Conservation (phyloP, 2,797 vertebrate genomes). For the Sebastes minor region DNA sequence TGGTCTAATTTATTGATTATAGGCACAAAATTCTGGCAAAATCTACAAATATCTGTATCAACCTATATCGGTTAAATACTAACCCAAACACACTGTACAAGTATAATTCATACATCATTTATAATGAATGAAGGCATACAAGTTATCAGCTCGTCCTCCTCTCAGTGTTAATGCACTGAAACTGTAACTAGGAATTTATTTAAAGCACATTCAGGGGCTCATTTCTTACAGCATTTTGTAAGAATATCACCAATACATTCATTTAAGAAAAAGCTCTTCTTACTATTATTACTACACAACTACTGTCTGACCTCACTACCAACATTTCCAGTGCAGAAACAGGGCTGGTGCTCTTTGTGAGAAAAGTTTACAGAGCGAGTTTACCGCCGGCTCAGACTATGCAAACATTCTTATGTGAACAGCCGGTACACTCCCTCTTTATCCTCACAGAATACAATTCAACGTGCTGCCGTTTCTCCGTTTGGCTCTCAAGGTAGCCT, state of each 20-base stretch:
- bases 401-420: slow-evolving; percentile 76
- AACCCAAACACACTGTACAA: slow-evolving; percentile 16
- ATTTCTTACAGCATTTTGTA: slow-evolving; percentile 17
- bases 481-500: slow-evolving; percentile 38
- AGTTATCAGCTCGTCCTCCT: neutral
- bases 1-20: slow-evolving; percentile 13
- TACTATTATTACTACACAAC: neutral
- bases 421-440: slow-evolving; percentile 63
- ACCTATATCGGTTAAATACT: slow-evolving; percentile 7
- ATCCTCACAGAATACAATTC: slow-evolving; percentile 28
- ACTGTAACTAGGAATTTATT: slow-evolving; percentile 3
- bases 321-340: slow-evolving; percentile 27
- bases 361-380: slow-evolving; percentile 40
- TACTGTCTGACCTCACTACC: neutral
- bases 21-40: slow-evolving; percentile 50
- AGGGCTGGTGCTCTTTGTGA: slow-evolving; percentile 27
- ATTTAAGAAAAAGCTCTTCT: slow-evolving; percentile 18
- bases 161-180: slow-evolving; percentile 24
- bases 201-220: slow-evolving; percentile 36
- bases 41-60: slow-evolving; percentile 13
- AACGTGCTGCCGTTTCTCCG: slow-evolving; percentile 12
- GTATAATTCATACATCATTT: slow-evolving; percentile 1
- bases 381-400: slow-evolving; percentile 43
- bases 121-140: slow-evolving; percentile 25
- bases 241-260: slow-evolving; percentile 57